These are phyloP conservation scores for Oriolus oriolus DNA, from an alignment of 2,113 vertebrate species.

Conservation along the genomic window DNA sequence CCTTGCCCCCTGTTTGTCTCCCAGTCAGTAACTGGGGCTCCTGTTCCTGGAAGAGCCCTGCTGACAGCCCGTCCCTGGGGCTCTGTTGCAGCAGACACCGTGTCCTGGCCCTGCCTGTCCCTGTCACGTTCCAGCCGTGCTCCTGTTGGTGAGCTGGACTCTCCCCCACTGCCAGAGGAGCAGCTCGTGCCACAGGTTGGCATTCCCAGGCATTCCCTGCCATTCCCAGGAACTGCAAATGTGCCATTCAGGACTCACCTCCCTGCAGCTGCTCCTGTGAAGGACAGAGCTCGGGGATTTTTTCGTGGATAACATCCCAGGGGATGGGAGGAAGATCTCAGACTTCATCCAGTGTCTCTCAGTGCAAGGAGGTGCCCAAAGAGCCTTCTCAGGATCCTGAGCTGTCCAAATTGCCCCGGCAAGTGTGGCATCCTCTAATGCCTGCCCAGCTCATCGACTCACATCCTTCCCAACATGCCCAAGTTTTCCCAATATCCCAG, in stretches of 20 bases:
- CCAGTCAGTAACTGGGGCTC: background rate
- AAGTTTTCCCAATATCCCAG: background rate
- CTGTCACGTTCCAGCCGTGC: fast-evolving
- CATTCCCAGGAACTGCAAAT: background rate
- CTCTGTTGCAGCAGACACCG: background rate
- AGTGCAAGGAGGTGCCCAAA: background rate
- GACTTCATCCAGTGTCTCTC: background rate
- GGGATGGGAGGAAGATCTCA: background rate
- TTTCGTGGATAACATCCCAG: background rate
- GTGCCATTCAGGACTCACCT: fast-evolving
- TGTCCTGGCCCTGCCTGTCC: background rate
- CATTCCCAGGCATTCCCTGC: background rate
- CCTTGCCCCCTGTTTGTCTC: background rate
- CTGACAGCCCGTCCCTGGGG: background rate
- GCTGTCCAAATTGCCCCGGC: background rate
- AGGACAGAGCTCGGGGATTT: background rate
- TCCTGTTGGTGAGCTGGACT: background rate
- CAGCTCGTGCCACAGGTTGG: background rate
- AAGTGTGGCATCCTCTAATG: background rate
- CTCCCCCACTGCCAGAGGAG: background rate
- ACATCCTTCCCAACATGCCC: background rate
- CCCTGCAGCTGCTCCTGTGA: background rate
- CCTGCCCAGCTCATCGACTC: background rate
- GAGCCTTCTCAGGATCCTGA: background rate
- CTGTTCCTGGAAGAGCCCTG: background rate